Evolutionary conservation across 2,113 vertebrate species (phyloP).

Genomic region (Polypterus bichir): DNA sequence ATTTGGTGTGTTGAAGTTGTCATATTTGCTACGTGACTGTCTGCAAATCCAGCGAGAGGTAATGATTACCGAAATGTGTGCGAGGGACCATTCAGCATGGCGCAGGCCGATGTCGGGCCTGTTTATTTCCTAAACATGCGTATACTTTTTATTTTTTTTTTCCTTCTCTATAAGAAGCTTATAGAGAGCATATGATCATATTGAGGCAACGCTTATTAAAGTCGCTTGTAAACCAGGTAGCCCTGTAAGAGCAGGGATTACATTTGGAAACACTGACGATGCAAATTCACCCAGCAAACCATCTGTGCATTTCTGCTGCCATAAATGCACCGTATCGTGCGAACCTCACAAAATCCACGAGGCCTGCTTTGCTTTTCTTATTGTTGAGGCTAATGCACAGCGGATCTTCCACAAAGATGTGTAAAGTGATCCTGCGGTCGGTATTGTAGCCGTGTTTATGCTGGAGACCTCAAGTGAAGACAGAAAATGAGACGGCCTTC

Average conservation of each 20-base stretch:
- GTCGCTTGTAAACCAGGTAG: conserved; percentile 29
- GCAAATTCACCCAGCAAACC: conserved; percentile 26
- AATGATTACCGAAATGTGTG: conserved; percentile 47
- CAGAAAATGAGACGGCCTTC: too few species aligned
- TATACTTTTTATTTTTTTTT: conserved; percentile 38
- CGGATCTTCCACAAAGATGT: too few species aligned
- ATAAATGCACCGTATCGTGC: conserved; percentile 25
- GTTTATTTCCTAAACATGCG: conserved; percentile 37
- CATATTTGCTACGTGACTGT: conserved; percentile 44
- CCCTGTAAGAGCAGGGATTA: conserved; percentile 21
- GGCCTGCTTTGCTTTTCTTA: too few species aligned
- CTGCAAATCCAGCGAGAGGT: conserved; percentile 46
- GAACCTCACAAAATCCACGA: conserved; percentile 14
- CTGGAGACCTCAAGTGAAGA: too few species aligned
- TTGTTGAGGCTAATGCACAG: too few species aligned
- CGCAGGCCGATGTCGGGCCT: conserved; percentile 28
- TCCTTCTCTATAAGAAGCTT: conserved; percentile 32
- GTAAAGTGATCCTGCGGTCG: too few species aligned
- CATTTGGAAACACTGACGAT: conserved; percentile 22
- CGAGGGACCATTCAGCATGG: conserved; percentile 43
- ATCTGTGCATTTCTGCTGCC: conserved; percentile 20
- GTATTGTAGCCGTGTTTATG: too few species aligned
- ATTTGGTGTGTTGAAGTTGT: conserved; percentile 40
- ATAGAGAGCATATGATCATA: conserved; percentile 28
- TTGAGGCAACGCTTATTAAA: conserved; percentile 28